Conservation (phyloP, 2,113 vertebrate species). For the Poeciliopsis turrubarensis region DNA sequence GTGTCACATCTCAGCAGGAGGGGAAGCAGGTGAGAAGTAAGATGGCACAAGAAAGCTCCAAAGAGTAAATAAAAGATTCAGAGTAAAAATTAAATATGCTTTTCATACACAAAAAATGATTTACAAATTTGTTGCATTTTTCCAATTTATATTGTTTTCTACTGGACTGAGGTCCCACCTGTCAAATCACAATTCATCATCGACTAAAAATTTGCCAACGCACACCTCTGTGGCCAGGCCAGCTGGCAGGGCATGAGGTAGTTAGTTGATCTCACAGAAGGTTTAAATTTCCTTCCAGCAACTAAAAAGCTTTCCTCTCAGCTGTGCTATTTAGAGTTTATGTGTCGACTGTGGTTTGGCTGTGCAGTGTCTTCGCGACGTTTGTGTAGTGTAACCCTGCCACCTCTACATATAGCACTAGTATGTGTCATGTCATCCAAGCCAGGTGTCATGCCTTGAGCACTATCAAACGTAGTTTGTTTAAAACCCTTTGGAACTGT, state of each 20-base stretch:
- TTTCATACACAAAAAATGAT: not conserved
- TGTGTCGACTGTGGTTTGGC: slow-evolving; percentile 38
- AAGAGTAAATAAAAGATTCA: not conserved
- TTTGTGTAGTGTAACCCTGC: slow-evolving; percentile 31
- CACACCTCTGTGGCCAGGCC: slow-evolving; percentile 52
- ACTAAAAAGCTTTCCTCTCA: slow-evolving; percentile 38
- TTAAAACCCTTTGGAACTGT: not conserved
- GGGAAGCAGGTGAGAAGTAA: slow-evolving; percentile 24
- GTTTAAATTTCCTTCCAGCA: slow-evolving; percentile 60
- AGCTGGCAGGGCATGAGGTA: slow-evolving; percentile 64
- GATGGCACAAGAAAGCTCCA: not conserved
- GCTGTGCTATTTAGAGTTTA: slow-evolving; percentile 56
- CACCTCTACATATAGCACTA: slow-evolving; percentile 21
- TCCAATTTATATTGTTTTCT: slow-evolving; percentile 43
- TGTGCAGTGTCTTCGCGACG: slow-evolving; percentile 15
- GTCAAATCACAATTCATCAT: slow-evolving; percentile 49
- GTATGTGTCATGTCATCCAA: slow-evolving; percentile 26
- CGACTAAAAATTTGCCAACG: slow-evolving; percentile 50
- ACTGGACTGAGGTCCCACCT: slow-evolving; percentile 37
- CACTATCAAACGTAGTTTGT: not conserved
- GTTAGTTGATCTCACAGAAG: slow-evolving; percentile 50
- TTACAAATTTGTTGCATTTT: slow-evolving; percentile 8
- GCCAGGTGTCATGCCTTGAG: not conserved
- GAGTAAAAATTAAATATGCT: not conserved
- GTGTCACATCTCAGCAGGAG: slow-evolving; percentile 66